Base-by-base conservation (phyloP, 2,888 invertebrate species). In the Muschampia plurimacula region DNA sequence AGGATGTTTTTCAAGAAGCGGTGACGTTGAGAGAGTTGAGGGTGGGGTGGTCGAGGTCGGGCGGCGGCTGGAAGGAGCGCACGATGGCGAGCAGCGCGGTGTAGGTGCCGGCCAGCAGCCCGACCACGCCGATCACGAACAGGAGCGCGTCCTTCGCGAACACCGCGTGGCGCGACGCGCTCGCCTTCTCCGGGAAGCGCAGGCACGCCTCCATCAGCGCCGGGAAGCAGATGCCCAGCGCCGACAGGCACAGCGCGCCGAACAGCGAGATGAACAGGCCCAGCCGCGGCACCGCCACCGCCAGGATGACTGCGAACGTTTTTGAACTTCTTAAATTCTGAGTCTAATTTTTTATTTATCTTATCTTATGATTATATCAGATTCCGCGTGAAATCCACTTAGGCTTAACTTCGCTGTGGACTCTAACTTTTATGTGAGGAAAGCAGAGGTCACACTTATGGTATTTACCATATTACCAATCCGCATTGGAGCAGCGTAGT, bases 221-320 rank as follows among this genome's bases (percentile, higher is more conserved):
- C 3, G 99, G 99, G 85, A 99, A 97, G 57, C 97, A 97, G 73
- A 99, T 95, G 2, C 98, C 98, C 76, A 99, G 94, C 0, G 97
- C 97, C 0, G 98, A 98, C 64, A 98, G 95, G 76, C 98, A 98
- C 12, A 99, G 95, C 2, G 98, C 98, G 12, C 99, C 99, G 82
- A 97, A 96, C 60, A 97, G 90, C 0, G 97, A 97, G 79, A 96
- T 96, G 82, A 98, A 97, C 63, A 98, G 91, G 36, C 97, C 97
- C 83, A 98, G 92, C 78, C 97, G 96, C 2, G 98, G 98, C 78
- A 99, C 96, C 9, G 97, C 96, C 67, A 95, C 89, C 81, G 97
- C 97, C 81, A 98, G 85, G 41, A 96, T 85, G 89, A 98, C 98
- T 98, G 95, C 7, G 95, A 13, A 55, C 4, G 15, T 13, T 13